Evolutionary conservation across 1,140 invertebrate genomes (phyloP), one percentile per base, ranked within the genome.

Genomic region (Nylanderia fulva): DNA sequence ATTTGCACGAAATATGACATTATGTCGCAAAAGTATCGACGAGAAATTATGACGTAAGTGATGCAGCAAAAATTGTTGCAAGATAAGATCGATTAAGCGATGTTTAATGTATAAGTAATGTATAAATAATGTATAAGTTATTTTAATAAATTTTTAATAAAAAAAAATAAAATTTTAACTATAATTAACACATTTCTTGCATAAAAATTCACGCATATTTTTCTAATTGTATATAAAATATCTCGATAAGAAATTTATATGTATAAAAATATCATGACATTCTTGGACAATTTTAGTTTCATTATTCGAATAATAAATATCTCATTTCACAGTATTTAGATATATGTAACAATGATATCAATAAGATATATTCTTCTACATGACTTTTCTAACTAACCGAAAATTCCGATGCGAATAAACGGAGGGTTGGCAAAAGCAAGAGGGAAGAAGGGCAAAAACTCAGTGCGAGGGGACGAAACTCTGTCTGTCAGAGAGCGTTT

Each of bases 401-500:
- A 84, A 84, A 24, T 76, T 84, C n/a, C 24, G 60, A 29, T 42
- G 48, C 75, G 54, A 33, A 54, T 27, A 74, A 74, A 45, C 39
- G 56, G 3, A 39, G 7, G 6, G 85, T 77, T 85, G 75, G 4
- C 6, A 63, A 63, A 29, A 68, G 77, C 48, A 29, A 77, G 69
- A 87, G 83, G 48, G 77, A 75, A 82, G 66, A 88, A 84, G 18
- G 77, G 72, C 82, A 85, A 87, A 89, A 85, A 88, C 64, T 80
- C 52, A 66, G 87, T 76, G 60, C 71, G 80, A 90, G 85, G 85
- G 87, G 84, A 85, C 74, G 68, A 58, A n/a, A 68, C 74, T 48
- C 15, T 87, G 90, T 80, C 76, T 80, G 76, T 80, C 64, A 92
- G 88, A 89, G 66, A 87, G 79, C 86, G 77, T 91, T 92, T 92